Conservation (phyloP, 2,888 invertebrate genomes). For the Tetragonula carbonaria region DNA sequence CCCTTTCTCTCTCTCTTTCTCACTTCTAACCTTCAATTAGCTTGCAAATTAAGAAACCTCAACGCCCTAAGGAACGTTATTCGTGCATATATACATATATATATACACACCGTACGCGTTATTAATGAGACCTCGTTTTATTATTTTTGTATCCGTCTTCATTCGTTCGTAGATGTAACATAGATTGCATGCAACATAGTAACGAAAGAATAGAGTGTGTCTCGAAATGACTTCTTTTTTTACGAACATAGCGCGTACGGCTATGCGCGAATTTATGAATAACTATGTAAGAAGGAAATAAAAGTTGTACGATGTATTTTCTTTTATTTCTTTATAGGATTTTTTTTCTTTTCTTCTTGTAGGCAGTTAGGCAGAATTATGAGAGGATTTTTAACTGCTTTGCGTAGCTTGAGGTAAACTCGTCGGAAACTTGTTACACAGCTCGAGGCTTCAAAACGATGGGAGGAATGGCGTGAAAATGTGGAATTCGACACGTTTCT, state of each 20-base stretch:
- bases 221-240: not conserved
- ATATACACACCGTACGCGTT: not conserved
- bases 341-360: too few species aligned
- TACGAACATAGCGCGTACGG: not conserved
- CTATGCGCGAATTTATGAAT: not conserved
- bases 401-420: not conserved
- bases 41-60: slow-evolving; percentile 22
- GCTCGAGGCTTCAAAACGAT: not conserved
- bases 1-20: not conserved
- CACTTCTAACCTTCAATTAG: slow-evolving; percentile 17
- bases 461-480: not conserved
- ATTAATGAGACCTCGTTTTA: slow-evolving; percentile 1
- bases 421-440: too few species aligned
- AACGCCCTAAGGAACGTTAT: too few species aligned
- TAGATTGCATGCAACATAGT: not conserved
- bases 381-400: not conserved
- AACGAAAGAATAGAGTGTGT: not conserved
- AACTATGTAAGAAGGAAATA: too few species aligned
- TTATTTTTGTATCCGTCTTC: not conserved
- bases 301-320: not conserved
- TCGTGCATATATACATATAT: too few species aligned
- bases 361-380: not conserved
- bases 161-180: not conserved
- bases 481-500: slow-evolving; percentile 38
- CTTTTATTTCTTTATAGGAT: not conserved